Percentiles rank a stretch among this genome's conserved stretches.
phyloP scores from a whole-genome alignment of 2,888 invertebrate species.

The Theretra japonica region DNA sequence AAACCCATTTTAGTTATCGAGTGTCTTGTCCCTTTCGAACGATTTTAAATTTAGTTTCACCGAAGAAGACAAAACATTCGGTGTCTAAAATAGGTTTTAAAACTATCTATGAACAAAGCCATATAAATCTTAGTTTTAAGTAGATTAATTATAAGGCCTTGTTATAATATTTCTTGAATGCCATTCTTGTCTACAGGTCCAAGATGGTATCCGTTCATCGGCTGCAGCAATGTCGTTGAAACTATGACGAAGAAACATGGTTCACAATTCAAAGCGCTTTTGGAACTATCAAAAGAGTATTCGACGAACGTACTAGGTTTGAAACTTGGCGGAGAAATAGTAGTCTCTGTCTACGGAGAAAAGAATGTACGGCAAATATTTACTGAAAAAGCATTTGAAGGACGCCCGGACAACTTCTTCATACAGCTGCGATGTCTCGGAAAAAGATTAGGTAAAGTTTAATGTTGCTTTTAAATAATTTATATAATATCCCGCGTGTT shows the following conservation, averaged over 20 bases:
- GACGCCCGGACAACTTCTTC: conserved; percentile 89
- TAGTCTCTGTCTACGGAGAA: conserved; percentile 86
- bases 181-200: conserved; percentile 64
- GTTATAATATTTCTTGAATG: not conserved
- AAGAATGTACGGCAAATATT: conserved; percentile 86
- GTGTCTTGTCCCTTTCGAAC: too few species aligned
- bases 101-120: too few species aligned
- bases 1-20: too few species aligned
- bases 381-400: conserved; percentile 87
- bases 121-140: too few species aligned
- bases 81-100: too few species aligned
- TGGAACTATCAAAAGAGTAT: conserved; percentile 83
- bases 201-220: conserved; percentile 73
- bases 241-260: conserved; percentile 59
- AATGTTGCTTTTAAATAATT: conserved; percentile 6
- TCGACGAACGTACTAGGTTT: conserved; percentile 87
- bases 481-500: not conserved
- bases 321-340: conserved; percentile 85
- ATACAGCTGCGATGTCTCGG: conserved; percentile 87
- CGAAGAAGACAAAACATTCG: too few species aligned
- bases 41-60: too few species aligned
- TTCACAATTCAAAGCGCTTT: conserved; percentile 85
- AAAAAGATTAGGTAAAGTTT: conserved; percentile 84
- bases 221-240: conserved; percentile 61
- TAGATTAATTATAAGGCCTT: too few species aligned